Evolutionary conservation across 2,888 invertebrate species (phyloP), one percentile per base, ranked within the genome.

Genomic region (Globia sparganii): DNA sequence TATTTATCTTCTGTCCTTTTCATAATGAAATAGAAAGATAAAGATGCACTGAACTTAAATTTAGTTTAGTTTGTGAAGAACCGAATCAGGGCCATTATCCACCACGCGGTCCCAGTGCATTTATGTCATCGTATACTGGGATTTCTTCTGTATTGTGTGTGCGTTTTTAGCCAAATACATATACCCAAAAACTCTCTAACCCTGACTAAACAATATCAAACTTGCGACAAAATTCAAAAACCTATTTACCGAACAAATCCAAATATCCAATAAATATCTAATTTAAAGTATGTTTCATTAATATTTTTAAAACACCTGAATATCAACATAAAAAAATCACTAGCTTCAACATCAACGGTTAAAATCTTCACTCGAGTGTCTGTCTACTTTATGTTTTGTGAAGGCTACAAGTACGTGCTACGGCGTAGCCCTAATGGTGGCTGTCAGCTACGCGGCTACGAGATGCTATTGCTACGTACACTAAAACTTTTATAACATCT

Each of bases 361-460:
- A 77, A 86, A 80, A 84, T 76, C 49, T 83, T 83, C 73, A 77
- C 86, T 86, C 80, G 15, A 79, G 74, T 72, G 72, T 68, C 80
- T 83, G 80, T 78, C 78, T 83, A 79, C 81, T 87, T 87, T 80
- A 84, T 86, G 84, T 84, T 82, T 46, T 78, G 61, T 43, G 76
- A 69, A 82, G 86, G 77, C 86, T 86, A 79, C 76, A 72, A 69
- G 72, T 80, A 86, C 79, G 80, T 85, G 84, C 87, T 88, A 89
- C 88, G 86, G 73, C 88, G 88, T 89, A 89, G 89, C 80, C 46
- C 77, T 85, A 86, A 86, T 81, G 80, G 84, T 53, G 34, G 72
- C 85, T 81, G 87, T 86, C 86, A 73, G 78, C 85, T 87, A 86
- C 87, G 87, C 78, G 78, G 83, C 87, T 88, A 84, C 87, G 81